Evolutionary conservation across 64 coral and sea anemone species (phyloP), one percentile per base, ranked within the genome.

Genomic region (Hydrozoanthus tunicans): DNA sequence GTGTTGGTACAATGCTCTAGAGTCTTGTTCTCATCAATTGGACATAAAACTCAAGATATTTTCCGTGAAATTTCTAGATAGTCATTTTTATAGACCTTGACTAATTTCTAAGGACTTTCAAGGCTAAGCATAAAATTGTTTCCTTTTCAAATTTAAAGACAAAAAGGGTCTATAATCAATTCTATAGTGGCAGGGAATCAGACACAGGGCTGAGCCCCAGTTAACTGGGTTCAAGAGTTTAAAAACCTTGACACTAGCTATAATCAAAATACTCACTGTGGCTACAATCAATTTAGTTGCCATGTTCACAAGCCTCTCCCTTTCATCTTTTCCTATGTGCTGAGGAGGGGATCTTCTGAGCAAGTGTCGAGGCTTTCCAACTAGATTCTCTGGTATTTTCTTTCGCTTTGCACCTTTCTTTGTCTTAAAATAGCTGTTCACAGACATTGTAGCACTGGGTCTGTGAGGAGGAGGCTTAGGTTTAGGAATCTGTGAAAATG

Each of bases 291-390:
- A 90, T 65, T 95, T 95, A 25, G 89, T 93, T 27, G 97, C 97
- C 94, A 95, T 93, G n/a, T 99, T 94, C n/a, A 99, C 97, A 25
- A 99, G 79, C 69, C 97, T 56, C 53, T 99, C 97, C 77, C 94
- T 93, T 80, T 99, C 97, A 86, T 99, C 80, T 25, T 68, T 89
- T 60, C 91, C 81, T 43, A 99, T 82, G 79, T 93, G 90, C 70
- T 96, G 92, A 90, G 97, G 97, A 25, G 94, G 97, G 20, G 97
- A 99, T 43, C 92, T 91, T 78, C 97, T 82, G 8, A 93, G 5
- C 4, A 95, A 89, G 83, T 90, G 91, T 52, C 61, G 89, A 27
- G 97, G 97, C 84, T 94, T 96, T 56, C 97, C 97, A 75, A 99
- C 92, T 11, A 96, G 81, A 81, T 96, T 78, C 5, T 27, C 43